Conservation (phyloP, 2,888 invertebrate genomes). For the Drosophila pullipes region DNA sequence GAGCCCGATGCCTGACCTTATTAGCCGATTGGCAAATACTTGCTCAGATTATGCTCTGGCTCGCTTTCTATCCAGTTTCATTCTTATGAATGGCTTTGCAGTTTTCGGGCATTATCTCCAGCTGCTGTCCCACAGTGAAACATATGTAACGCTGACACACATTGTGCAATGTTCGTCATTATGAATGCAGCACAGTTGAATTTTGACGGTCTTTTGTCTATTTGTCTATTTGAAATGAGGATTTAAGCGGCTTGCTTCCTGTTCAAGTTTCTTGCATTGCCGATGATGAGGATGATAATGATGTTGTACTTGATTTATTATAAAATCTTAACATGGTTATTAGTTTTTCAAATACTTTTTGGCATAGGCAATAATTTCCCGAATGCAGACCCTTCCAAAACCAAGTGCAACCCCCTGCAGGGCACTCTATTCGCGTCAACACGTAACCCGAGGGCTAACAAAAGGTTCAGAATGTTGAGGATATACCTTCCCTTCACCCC, state of each 20-base stretch:
- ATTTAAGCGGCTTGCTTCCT: conserved; percentile 41
- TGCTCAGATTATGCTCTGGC: not conserved
- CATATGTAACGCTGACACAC: conserved; percentile 62
- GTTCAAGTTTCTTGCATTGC: conserved; percentile 24
- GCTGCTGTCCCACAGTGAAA: conserved; percentile 47
- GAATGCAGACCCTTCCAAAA: conserved; percentile 15
- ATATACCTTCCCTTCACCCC: not conserved
- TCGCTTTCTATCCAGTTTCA: not conserved
- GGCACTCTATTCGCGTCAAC: conserved; percentile 38
- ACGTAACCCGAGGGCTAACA: conserved; percentile 38
- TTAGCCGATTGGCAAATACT: conserved; percentile 58
- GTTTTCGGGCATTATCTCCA: conserved; percentile 7
- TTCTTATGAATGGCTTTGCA: conserved; percentile 18
- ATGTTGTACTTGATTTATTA: conserved; percentile 74
- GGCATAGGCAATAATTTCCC: conserved; percentile 69
- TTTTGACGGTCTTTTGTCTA: conserved; percentile 35
- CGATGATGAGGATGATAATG: conserved; percentile 31
- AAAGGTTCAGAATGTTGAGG: conserved; percentile 31
- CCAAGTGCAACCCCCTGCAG: conserved; percentile 51
- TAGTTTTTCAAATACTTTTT: conserved; percentile 67
- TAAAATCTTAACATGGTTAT: conserved; percentile 80
- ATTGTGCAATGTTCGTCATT: conserved; percentile 44
- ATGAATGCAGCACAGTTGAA: conserved; percentile 45
- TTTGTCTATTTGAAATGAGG: conserved; percentile 66
- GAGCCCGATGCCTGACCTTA: conserved; percentile 39